phyloP scores from a whole-genome alignment of 2,888 invertebrate species.

The Volucella inanis region DNA sequence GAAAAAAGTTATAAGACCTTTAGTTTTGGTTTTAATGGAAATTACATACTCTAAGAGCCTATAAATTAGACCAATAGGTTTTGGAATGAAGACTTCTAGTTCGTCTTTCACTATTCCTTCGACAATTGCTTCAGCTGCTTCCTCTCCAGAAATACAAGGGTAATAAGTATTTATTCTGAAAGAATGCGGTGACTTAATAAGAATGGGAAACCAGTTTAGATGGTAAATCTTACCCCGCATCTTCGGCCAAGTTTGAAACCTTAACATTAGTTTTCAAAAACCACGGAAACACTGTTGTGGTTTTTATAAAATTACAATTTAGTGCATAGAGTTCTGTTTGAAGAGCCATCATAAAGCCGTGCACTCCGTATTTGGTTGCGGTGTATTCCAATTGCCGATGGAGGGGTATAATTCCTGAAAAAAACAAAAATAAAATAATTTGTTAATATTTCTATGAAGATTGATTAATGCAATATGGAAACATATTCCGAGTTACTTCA shows the following conservation, averaged over 20 bases:
- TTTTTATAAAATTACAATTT: constrained; percentile 76
- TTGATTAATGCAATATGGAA: too few species aligned
- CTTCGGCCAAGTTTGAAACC: constrained; percentile 39
- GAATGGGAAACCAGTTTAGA: background rate
- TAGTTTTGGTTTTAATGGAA: background rate
- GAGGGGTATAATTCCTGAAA: constrained; percentile 72
- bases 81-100: constrained; percentile 77
- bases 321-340: constrained; percentile 78
- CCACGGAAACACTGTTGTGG: constrained; percentile 79
- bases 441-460: background rate
- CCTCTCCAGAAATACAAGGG: constrained; percentile 75
- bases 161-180: constrained; percentile 37
- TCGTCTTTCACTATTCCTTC: constrained; percentile 77
- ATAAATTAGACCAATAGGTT: background rate
- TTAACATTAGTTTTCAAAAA: constrained; percentile 79
- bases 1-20: background rate
- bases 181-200: background rate
- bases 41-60: constrained; percentile 32
- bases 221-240: constrained; percentile 25
- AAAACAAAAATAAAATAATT: background rate
- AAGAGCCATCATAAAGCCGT: constrained; percentile 79
- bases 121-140: constrained; percentile 76
- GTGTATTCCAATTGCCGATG: constrained; percentile 77
- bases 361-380: constrained; percentile 81
- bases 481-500: background rate